These are phyloP conservation scores for Drosophila sulfurigaster DNA, from an alignment of 1,140 invertebrate genomes.

Conservation along the genomic window DNA sequence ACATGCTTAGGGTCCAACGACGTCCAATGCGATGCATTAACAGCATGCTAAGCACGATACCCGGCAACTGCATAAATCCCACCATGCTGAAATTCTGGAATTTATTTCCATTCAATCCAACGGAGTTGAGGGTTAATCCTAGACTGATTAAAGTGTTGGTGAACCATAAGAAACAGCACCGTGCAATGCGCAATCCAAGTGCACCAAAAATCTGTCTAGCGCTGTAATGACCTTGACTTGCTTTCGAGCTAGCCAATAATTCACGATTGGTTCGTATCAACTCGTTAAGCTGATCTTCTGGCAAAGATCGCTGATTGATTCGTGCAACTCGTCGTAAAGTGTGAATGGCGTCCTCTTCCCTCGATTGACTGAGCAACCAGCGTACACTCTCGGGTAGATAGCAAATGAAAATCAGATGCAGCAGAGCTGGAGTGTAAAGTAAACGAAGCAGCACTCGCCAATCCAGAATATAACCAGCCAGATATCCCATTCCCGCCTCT, in stretches of 20 bases:
- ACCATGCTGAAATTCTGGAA: constrained; percentile 90
- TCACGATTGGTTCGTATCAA: constrained; percentile 71
- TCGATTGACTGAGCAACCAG: constrained; percentile 90
- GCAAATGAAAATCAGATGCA: constrained; percentile 87
- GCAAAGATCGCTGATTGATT: constrained; percentile 88
- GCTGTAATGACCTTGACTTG: constrained; percentile 81
- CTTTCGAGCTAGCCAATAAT: constrained; percentile 45
- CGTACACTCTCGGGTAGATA: constrained; percentile 88
- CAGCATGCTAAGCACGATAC: constrained; percentile 88
- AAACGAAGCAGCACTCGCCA: constrained; percentile 90
- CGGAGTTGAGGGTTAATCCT: constrained; percentile 91
- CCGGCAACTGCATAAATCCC: constrained; percentile 89
- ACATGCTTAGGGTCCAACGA: constrained; percentile 83
- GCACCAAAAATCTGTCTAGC: constrained; percentile 81
- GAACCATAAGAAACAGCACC: constrained; percentile 89
- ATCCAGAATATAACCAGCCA: constrained; percentile 88
- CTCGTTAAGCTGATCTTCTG: constrained; percentile 86
- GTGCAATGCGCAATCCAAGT: constrained; percentile 87
- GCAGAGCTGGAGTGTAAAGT: constrained; percentile 88
- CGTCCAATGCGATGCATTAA: constrained; percentile 88
- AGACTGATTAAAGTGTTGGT: constrained; percentile 91
- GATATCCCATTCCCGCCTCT: constrained; percentile 88
- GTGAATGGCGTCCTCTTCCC: constrained; percentile 87
- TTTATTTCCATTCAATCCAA: constrained; percentile 89
- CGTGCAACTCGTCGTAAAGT: constrained; percentile 87